Conservation (phyloP, 2,113 vertebrate species). For the Corythoichthys haematopterus region DNA sequence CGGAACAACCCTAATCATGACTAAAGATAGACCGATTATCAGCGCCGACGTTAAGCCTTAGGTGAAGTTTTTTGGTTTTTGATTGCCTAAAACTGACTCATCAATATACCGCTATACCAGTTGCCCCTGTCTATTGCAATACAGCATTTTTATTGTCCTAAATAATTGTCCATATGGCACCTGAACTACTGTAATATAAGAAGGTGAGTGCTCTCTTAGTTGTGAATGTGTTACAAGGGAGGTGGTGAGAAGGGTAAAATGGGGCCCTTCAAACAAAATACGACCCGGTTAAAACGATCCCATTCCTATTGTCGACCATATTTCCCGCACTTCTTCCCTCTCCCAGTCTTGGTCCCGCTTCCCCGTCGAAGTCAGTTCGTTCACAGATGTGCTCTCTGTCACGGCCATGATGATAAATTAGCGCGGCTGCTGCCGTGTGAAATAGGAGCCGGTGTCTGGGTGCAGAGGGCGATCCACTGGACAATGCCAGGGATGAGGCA, state of each 20-base stretch:
- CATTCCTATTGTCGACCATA: conserved; percentile 50
- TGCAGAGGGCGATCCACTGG: conserved; percentile 53
- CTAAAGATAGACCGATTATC: too few species aligned
- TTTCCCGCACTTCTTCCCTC: conserved; percentile 31
- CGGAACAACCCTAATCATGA: too few species aligned
- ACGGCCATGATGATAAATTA: conserved; percentile 71
- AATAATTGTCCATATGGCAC: conserved; percentile 60
- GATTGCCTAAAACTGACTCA: background rate
- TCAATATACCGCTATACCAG: background rate
- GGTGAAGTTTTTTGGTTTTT: background rate
- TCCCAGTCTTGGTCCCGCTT: conserved; percentile 11
- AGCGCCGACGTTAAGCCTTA: background rate
- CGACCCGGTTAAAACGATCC: conserved; percentile 54
- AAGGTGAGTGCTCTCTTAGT: conserved; percentile 38
- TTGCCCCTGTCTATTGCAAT: background rate
- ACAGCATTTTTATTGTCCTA: conserved; percentile 40
- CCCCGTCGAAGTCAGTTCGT: conserved; percentile 51
- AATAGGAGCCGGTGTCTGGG: conserved; percentile 68
- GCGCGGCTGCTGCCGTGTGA: conserved; percentile 67
- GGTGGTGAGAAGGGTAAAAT: conserved; percentile 48
- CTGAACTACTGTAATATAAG: conserved; percentile 61
- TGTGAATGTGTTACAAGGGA: conserved; percentile 44
- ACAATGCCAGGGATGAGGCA: conserved; percentile 65
- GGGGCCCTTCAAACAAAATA: conserved; percentile 62
- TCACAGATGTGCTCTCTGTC: conserved; percentile 72